phyloP scores from a whole-genome alignment of 53 echinoderm and acorn worm species.

The Arbacia lixula region DNA sequence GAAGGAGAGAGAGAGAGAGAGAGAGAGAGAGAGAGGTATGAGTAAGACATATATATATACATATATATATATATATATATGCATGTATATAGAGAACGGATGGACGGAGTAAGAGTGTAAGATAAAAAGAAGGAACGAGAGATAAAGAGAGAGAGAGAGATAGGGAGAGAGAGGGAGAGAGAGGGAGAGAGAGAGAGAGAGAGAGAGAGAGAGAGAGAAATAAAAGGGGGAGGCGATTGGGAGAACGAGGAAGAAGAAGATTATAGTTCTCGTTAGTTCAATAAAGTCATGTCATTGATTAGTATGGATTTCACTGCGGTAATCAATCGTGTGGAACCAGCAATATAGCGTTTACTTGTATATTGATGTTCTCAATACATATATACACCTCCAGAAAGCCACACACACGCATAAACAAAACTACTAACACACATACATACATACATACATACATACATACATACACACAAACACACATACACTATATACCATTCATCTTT shows the following conservation, averaged over 20 bases:
- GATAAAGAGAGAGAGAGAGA: background rate
- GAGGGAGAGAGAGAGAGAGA: background rate
- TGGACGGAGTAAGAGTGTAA: background rate
- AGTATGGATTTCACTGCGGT: too few relatives aligned
- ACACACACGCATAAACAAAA: conserved; percentile 1
- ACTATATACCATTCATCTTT: too few relatives aligned
- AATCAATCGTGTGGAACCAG: too few relatives aligned
- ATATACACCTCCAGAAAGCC: background rate
- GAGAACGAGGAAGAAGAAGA: background rate
- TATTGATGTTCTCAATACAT: too few relatives aligned
- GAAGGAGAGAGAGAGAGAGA: background rate
- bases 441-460: background rate
- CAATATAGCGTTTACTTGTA: too few relatives aligned
- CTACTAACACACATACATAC: background rate
- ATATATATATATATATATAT: too few relatives aligned
- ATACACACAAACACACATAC: too few relatives aligned
- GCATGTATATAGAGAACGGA: too few relatives aligned
- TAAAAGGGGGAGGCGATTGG: background rate
- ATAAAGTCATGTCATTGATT: too few relatives aligned
- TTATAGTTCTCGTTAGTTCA: too few relatives aligned
- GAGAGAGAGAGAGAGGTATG: background rate
- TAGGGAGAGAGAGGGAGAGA: background rate
- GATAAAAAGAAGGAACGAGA: background rate
- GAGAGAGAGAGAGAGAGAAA: background rate
- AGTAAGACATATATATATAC: too few relatives aligned